Evolutionary conservation across 2,797 vertebrate species (phyloP).

Genomic region (Siniperca undulata): DNA sequence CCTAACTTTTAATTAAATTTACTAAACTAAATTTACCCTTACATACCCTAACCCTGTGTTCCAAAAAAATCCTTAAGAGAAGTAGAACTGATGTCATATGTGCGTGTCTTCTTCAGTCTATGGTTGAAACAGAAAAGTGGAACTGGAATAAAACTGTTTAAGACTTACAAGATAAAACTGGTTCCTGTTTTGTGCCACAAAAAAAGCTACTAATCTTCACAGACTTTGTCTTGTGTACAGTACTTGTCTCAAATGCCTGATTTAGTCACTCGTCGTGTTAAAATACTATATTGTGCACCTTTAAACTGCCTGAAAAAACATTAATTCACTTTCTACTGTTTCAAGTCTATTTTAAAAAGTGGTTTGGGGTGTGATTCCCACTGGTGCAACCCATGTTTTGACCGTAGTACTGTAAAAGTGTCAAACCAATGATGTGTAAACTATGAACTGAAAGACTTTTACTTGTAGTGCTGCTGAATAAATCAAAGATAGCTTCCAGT

Average conservation of each 20-base stretch:
- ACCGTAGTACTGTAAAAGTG: not conserved
- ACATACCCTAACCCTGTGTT: not conserved
- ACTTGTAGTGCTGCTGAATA: not conserved
- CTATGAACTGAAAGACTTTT: not conserved
- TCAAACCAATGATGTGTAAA: too few relatives aligned
- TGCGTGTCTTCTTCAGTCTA: constrained; percentile 16
- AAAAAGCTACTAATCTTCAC: not conserved
- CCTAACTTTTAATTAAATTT: too few relatives aligned
- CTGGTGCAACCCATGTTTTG: not conserved
- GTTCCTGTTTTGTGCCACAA: constrained; percentile 45
- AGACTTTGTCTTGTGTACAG: not conserved
- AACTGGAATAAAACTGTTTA: constrained; percentile 43
- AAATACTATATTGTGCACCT: not conserved
- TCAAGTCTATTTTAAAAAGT: not conserved
- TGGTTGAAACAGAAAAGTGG: constrained; percentile 72
- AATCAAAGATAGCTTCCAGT: not conserved
- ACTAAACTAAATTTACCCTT: too few relatives aligned
- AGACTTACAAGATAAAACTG: constrained; percentile 34
- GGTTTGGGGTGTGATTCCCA: not conserved
- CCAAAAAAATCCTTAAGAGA: not conserved
- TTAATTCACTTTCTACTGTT: not conserved
- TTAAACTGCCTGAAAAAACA: not conserved
- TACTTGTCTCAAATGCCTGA: not conserved
- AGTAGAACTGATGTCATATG: not conserved
- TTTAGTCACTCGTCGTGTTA: not conserved